phyloP scores from a whole-genome alignment of 2,797 vertebrate species.

The Gobio occitaniae region DNA sequence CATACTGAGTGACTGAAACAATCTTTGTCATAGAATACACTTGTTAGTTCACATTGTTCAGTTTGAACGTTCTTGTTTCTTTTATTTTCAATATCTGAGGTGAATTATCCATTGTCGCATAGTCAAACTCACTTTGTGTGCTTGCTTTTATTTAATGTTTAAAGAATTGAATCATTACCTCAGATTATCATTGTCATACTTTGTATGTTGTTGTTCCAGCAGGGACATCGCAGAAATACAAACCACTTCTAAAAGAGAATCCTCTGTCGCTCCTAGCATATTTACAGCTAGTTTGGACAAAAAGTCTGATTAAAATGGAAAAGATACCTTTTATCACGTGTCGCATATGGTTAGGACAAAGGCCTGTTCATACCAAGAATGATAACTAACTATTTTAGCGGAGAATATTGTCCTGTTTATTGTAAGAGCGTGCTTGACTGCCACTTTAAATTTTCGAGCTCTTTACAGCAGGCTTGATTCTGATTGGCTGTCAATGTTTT shows the following conservation, averaged over 20 bases:
- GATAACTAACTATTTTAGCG: too few species aligned
- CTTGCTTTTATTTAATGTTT: background rate
- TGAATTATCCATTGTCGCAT: background rate
- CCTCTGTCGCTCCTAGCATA: background rate
- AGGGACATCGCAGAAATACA: background rate
- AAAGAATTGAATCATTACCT: background rate
- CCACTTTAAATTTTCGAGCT: too few species aligned
- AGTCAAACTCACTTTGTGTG: too few species aligned
- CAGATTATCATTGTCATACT: background rate
- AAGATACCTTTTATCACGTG: background rate
- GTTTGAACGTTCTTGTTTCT: background rate
- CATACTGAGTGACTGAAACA: background rate
- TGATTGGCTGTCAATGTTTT: too few species aligned
- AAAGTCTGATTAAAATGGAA: background rate
- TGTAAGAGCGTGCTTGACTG: too few species aligned
- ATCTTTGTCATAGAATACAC: background rate
- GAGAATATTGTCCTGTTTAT: too few species aligned
- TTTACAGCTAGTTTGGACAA: background rate
- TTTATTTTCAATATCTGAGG: background rate
- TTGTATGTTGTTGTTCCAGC: background rate
- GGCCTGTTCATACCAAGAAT: too few species aligned
- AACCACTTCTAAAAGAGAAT: background rate
- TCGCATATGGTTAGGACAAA: background rate
- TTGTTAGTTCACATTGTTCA: background rate
- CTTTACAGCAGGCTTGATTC: too few species aligned